A percentile compares a stretch with the other conserved stretches of the same genome.
phyloP scores from a whole-genome alignment of 2,113 vertebrate species.

The Scalopus aquaticus region DNA sequence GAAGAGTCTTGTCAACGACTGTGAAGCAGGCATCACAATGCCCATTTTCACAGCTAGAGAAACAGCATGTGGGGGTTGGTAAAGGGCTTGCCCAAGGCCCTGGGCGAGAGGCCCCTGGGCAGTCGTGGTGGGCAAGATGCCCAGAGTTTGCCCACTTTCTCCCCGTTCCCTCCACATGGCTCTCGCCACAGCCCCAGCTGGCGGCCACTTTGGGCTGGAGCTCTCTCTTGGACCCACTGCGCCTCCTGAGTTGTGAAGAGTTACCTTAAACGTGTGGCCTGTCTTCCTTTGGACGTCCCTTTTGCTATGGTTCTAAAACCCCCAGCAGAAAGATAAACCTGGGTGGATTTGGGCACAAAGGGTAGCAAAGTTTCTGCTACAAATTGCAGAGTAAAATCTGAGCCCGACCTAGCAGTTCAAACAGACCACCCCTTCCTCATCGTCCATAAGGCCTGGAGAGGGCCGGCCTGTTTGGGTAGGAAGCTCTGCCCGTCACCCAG shows the following conservation, averaged over 20 bases:
- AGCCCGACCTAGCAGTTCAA: neutral
- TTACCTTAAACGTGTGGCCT: neutral
- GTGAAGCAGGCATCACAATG: neutral
- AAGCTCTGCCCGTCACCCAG: too few species aligned
- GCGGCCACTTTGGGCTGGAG: neutral
- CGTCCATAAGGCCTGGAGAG: neutral
- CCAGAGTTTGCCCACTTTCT: neutral
- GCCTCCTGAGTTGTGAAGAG: neutral
- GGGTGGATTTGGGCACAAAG: neutral
- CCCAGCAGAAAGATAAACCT: neutral
- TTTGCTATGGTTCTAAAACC: neutral
- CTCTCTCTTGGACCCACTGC: neutral
- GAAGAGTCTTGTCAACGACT: neutral
- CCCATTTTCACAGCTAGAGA: neutral
- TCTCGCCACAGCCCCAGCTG: too few species aligned
- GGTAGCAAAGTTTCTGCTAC: neutral
- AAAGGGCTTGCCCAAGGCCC: neutral
- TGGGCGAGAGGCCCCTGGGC: neutral
- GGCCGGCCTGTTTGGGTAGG: neutral
- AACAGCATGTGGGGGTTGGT: too few species aligned
- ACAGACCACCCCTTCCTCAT: too few species aligned
- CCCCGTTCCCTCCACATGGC: accelerated
- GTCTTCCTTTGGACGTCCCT: neutral
- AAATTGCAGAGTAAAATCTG: neutral
- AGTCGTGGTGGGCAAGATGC: neutral